These are phyloP conservation scores for Drosophila nigromelanica DNA, from an alignment of 1,140 invertebrate genomes.

Conservation along the genomic window DNA sequence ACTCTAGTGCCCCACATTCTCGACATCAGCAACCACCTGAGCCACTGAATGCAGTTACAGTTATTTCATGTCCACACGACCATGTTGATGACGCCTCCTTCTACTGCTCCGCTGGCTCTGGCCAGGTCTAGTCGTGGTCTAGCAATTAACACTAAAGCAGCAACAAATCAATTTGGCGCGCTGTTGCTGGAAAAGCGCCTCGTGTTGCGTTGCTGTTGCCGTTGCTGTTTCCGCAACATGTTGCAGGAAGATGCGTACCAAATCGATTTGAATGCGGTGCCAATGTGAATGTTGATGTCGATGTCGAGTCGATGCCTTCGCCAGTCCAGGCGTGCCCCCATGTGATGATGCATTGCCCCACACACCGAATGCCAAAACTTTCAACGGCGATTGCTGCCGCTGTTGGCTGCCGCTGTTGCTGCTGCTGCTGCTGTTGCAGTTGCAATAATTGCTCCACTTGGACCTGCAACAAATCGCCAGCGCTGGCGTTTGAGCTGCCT, in stretches of 20 bases:
- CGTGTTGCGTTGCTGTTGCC: conserved; percentile 56
- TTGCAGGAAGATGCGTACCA: conserved; percentile 78
- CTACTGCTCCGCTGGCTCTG: background rate
- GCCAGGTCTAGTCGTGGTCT: conserved; percentile 54
- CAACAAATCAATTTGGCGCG: conserved; percentile 80
- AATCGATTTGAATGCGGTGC: conserved; percentile 74
- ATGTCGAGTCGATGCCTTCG: conserved; percentile 12
- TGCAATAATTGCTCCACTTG: conserved; percentile 56
- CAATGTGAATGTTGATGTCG: conserved; percentile 26
- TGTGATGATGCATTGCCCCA: conserved; percentile 51
- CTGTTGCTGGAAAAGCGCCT: conserved; percentile 38
- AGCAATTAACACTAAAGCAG: conserved; percentile 79
- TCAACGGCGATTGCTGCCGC: conserved; percentile 25
- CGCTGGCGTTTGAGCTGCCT: conserved; percentile 17
- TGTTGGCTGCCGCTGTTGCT: conserved; percentile 29
- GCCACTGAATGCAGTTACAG: conserved; percentile 46
- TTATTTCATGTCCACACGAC: conserved; percentile 49
- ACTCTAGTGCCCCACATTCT: conserved; percentile 37
- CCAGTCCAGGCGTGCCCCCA: conserved; percentile 18
- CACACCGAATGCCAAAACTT: conserved; percentile 39
- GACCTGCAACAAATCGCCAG: conserved; percentile 46
- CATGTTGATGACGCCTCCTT: conserved; percentile 34
- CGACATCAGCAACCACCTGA: conserved; percentile 16
- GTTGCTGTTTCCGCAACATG: conserved; percentile 64
- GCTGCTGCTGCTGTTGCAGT: conserved; percentile 30